Percentiles rank a stretch among this genome's conserved stretches.
Conservation (phyloP, 2,888 invertebrate genomes). For the Agrotis clavis region DNA sequence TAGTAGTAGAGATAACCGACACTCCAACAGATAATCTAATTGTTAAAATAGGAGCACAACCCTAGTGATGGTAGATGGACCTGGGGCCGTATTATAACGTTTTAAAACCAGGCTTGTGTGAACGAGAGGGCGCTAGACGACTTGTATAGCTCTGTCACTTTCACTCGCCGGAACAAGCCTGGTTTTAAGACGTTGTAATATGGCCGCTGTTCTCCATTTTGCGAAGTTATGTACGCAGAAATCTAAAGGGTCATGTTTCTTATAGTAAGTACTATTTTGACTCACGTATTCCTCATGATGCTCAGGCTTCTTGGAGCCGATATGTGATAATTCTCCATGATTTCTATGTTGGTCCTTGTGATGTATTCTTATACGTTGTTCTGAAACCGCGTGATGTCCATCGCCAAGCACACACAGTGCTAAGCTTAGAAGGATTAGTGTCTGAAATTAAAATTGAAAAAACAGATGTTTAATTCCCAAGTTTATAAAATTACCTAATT, state of each 20-base stretch:
- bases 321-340: slow-evolving; percentile 76
- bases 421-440: slow-evolving; percentile 73
- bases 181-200: no score
- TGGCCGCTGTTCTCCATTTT: no score
- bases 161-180: no score
- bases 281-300: slow-evolving; percentile 87
- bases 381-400: slow-evolving; percentile 76
- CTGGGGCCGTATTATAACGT: no score
- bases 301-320: slow-evolving; percentile 76
- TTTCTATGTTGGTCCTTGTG: slow-evolving; percentile 67
- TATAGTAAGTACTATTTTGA: neutral
- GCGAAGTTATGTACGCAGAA: no score
- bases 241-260: neutral
- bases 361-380: slow-evolving; percentile 74
- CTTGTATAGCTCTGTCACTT: no score
- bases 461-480: neutral
- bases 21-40: neutral
- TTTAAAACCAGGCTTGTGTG: no score
- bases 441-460: slow-evolving; percentile 65
- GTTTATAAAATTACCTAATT: neutral
- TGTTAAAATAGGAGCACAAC: neutral
- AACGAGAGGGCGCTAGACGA: no score
- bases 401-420: slow-evolving; percentile 75
- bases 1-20: neutral
- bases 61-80: no score